Evolutionary conservation across 2,797 vertebrate species (phyloP), one percentile per base, ranked within the genome.

Genomic region (Miichthys miiuy): DNA sequence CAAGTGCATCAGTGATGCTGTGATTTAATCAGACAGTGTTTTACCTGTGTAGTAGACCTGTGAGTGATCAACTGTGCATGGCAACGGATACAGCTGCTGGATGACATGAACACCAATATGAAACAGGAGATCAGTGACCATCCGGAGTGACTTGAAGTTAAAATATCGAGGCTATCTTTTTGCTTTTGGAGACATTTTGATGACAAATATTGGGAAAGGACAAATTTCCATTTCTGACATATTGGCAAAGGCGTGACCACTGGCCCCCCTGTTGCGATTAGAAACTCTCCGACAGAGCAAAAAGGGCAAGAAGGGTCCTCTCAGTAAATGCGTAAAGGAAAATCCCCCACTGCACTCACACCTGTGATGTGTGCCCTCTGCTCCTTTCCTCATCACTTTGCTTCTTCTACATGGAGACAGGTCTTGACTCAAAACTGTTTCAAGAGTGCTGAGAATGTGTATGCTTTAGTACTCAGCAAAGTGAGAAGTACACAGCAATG

Each of bases 361-460:
- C 50, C 71, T 75, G n/a, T 73, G 72, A 42, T 61, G 23, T 47
- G 25, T 62, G 56, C 67, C 58, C 68, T 77, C 67, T 72, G 67
- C 47, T 67, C 20, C 42, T 71, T 84, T 82, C 61, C 56, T 80
- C 52, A 74, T 70, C 72, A 50, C 60, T 56, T 34, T 51, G 25
- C 50, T 79, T 65, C 74, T 50, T 76, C 77, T 70, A 71, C 34
- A 72, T 18, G 10, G 34, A 77, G 55, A 77, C 73, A 81, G 44
- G 57, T 75, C 75, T 75, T 34, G 62, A 76, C 76, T 67, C 7
- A 0, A 74, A 61, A 56, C 51, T 54, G 25, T 52, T 76, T 69
- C 30, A 18, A 48, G 30, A 80, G 55, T 38, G 69, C 72, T 42
- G 70, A 67, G 69, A 84, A 71, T 83, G 51, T 72, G 75, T 84